Evolutionary conservation across 2,888 invertebrate genomes (phyloP), one percentile per base, ranked within the genome.

Genomic region (Mermis nigrescens): DNA sequence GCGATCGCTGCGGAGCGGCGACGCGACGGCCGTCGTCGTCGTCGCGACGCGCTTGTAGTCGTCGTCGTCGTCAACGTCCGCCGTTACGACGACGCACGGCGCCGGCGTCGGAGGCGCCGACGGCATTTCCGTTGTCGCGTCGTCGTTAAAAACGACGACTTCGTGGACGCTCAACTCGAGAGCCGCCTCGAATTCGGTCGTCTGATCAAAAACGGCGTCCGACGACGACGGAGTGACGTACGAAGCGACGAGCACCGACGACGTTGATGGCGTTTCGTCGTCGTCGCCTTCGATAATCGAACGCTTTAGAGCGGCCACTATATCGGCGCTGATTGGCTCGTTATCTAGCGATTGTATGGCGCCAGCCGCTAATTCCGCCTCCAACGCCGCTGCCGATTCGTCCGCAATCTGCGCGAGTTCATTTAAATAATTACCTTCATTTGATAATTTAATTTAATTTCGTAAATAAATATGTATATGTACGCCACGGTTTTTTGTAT

Each of bases 331-430:
- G 26, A 61, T 31, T 3, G 2, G 2, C 19, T 27, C 61, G 46
- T 59, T 58, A 31, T 61, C 61, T 31, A 60, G n/a, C 28, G 57
- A 53, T 53, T 53, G 54, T 4, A 53, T 31, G 28, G 24, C 31
- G 28, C 31, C 51, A 7, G 12, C 24, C 51, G n/a, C 24, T 24
- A 7, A 7, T 7, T 48, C 24, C 51, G 15, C 24, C 7, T 24
- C 51, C 51, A 24, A 7, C 12, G 24, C 24, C 24, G 12, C 24
- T 24, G 12, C 51, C 24, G 12, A 19, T 38, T 38, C 38, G 19
- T 38, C 19, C 38, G 12, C 19, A 12, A 38, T 38, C 19, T n/a
- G n/a, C n/a, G n/a, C n/a, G n/a, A n/a, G n/a, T n/a, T n/a, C n/a
- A n/a, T n/a, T n/a, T n/a, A n/a, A n/a, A n/a, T n/a, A n/a, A n/a